Evolutionary conservation across 2,113 vertebrate genomes (phyloP).

Genomic region (Eulacestoma nigropectus): DNA sequence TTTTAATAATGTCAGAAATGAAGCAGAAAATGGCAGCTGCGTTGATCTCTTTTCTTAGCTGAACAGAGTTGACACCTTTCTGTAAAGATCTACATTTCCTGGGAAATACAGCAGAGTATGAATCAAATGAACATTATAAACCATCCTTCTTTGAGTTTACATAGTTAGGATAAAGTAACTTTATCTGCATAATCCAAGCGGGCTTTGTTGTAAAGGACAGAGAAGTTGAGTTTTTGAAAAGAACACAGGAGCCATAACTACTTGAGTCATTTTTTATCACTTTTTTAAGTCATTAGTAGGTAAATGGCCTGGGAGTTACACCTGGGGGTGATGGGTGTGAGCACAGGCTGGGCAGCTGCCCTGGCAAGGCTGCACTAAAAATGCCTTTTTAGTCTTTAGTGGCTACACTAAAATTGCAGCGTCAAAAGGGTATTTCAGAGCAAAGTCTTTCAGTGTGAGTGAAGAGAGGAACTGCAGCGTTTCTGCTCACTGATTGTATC

Average conservation of each 20-base stretch:
- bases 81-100: neutral
- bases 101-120: neutral
- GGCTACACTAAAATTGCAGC: neutral
- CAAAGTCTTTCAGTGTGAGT: neutral
- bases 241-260: neutral
- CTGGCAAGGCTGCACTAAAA: neutral
- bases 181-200: neutral
- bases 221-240: neutral
- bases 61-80: neutral
- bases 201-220: neutral
- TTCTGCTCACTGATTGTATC: neutral
- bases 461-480: neutral
- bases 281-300: neutral
- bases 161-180: neutral
- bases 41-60: neutral
- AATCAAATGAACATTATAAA: neutral
- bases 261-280: neutral
- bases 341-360: neutral
- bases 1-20: neutral
- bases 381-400: neutral
- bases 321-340: neutral
- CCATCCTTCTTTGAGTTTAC: neutral
- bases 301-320: neutral
- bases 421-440: neutral
- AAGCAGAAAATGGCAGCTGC: neutral